Base-by-base conservation (phyloP, 2,113 vertebrate genomes). In the Ivindomyrus marchei region DNA sequence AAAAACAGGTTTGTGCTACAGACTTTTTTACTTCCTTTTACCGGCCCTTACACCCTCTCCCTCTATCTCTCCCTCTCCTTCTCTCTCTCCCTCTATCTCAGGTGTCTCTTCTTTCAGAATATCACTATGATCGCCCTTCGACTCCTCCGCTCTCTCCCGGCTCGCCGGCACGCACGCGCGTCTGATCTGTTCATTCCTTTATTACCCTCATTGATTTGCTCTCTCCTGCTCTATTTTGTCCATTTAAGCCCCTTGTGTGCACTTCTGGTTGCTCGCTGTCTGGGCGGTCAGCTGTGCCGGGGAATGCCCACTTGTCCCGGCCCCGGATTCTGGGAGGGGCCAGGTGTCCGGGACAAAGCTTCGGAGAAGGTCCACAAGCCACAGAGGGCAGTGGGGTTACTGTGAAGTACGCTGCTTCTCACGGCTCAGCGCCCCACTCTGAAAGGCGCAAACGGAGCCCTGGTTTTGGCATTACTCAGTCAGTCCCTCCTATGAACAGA, bases 301-400 rank as follows among this genome's bases (percentile, higher is more conserved):
- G 70, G 58, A 70, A 52, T 17, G n/a, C 62, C 45, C 42, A n/a
- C 42, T 13, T 31, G 36, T 47, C 31, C 58, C 36, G 8, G 11
- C 15, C 27, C 49, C 4, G 13, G 42, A 31, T 31, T 27, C 58
- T 9, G 42, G 58, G 24, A 66, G 45, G 6, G 24, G 58, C 39
- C 42, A 17, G 62, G 58, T 17, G 21, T 66, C 88, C 8, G 3
- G 31, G 27, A 74, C 27, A 74, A 74, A 36, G 62, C 62, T 10
- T n/a, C 8, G 3, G 11, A 80, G 19, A 70, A 39, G 45, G 80
- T 84, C 42, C 24, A 62, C 56, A n/a, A 9, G 8, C 56, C 24
- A 8, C 39, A 47, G 39, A 24, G 21, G 50, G 9, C 47, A 53
- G 66, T 19, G 24, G 88, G 88, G 89, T 86, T 90, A 91, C 87